Percentiles rank a stretch among this genome's conserved stretches.
phyloP scores from a whole-genome alignment of 2,113 vertebrate genomes.

The Heloderma charlesbogerti region DNA sequence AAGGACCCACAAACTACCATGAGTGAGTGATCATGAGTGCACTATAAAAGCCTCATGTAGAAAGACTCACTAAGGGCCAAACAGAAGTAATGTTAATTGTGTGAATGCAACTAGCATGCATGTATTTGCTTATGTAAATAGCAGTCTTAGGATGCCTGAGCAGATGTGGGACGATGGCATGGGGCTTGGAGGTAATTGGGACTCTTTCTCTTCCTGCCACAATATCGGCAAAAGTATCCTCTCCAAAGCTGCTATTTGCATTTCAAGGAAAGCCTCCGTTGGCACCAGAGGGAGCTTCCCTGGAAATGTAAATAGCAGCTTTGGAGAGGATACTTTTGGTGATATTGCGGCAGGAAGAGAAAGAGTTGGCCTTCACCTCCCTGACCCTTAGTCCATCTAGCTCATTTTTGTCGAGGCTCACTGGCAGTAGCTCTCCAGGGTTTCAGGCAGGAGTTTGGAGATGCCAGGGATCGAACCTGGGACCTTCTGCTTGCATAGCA shows the following conservation, averaged over 20 bases:
- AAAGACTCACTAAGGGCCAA: not conserved
- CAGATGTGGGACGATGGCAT: too few species aligned
- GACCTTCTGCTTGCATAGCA: too few species aligned
- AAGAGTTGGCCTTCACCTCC: not conserved
- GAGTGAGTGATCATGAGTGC: too few species aligned
- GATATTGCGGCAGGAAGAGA: not conserved
- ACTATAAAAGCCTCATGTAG: too few species aligned
- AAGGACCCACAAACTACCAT: too few species aligned
- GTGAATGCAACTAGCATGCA: not conserved
- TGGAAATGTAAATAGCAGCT: not conserved
- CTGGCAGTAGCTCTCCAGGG: too few species aligned
- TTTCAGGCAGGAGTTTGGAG: too few species aligned
- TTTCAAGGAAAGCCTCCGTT: not conserved
- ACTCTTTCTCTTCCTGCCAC: not conserved
- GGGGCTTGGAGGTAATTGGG: not conserved
- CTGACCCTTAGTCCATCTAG: too few species aligned
- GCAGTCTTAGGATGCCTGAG: not conserved
- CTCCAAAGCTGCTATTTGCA: not conserved
- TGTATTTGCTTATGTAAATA: not conserved
- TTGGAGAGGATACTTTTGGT: not conserved
- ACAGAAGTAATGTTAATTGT: not conserved
- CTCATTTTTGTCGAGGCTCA: too few species aligned
- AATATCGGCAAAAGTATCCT: not conserved
- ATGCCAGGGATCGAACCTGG: too few species aligned
- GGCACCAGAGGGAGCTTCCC: not conserved